Conservation (phyloP, 2,113 vertebrate genomes). For the Xenopus borealis region DNA sequence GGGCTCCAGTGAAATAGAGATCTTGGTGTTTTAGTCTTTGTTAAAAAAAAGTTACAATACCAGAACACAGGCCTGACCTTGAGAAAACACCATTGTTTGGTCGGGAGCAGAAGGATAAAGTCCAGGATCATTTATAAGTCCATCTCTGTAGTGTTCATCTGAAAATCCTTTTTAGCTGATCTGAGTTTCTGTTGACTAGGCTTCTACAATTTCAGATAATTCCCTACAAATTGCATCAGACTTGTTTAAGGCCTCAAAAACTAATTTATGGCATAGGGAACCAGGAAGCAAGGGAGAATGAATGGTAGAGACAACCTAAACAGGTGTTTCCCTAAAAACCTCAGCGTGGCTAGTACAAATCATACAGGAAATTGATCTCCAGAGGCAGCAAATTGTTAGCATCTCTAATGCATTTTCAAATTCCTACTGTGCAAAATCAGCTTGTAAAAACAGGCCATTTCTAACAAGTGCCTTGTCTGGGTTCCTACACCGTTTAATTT, state of each 20-base stretch:
- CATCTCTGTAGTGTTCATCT: constrained; percentile 11
- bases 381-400: constrained; percentile 56
- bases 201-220: constrained; percentile 37
- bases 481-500: constrained; percentile 65
- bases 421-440: constrained; percentile 63
- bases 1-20: too few species aligned
- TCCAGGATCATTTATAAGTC: neutral
- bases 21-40: too few species aligned
- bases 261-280: constrained; percentile 10
- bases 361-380: constrained; percentile 58
- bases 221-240: constrained; percentile 32
- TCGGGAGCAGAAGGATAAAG: neutral
- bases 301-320: constrained; percentile 51
- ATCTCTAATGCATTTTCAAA: constrained; percentile 61
- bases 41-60: too few species aligned
- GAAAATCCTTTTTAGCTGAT: constrained; percentile 30
- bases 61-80: too few species aligned
- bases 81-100: neutral
- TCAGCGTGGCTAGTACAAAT: constrained; percentile 48
- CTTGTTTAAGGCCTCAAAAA: constrained; percentile 41
- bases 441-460: constrained; percentile 58
- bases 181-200: constrained; percentile 22
- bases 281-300: constrained; percentile 43
- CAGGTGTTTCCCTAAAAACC: constrained; percentile 61
- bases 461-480: constrained; percentile 61